Evolutionary conservation across 2,113 vertebrate species (phyloP), one percentile per base, ranked within the genome.

Genomic region (Laterallus jamaicensis): DNA sequence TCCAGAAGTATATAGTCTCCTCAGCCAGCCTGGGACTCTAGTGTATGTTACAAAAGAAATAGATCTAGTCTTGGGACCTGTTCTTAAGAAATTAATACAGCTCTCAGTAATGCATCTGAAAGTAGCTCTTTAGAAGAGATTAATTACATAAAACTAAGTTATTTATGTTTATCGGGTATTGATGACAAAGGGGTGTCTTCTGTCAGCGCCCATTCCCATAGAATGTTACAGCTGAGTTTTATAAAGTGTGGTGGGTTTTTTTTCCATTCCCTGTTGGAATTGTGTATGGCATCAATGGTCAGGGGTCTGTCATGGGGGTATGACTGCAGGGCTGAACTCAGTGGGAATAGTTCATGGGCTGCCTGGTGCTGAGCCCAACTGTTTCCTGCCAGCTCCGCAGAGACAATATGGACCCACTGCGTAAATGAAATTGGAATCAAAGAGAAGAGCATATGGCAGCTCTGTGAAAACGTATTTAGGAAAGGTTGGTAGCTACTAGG

Each of bases 221-320:
- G 12, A 71, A 74, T 12, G 19, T 74, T 69, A 37, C 49, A 19
- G 5, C 32, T 1, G 0, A 81, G 50, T 32, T 78, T 86, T 60
- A 81, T 63, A 60, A 90, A 40, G 37, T 22, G 20, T 49, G 49
- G 44, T 49, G 49, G 20, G 32, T 42, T 8, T 31, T 37, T 42
- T 10, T 31, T 15, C 12, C 79, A 0, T 56, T 68, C 29, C 68
- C 17, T 25, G 63, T 70, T 77, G 59, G 28, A 70, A 66, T 50
- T 66, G 12, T 52, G 19, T 56, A 11, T 73, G 55, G 15, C 13
- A 11, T 70, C 70, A 66, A 69, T 54, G 29, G 15, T 58, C 24
- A 17, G 10, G 31, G 3, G n/a, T 89, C 93, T 4, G 0, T 50
- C 31, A 28, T 0, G 25, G 11, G 5, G 8, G 44, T 44, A 49